These are phyloP conservation scores for Poecilus cupreus DNA, from an alignment of 2,888 invertebrate genomes.

Conservation along the genomic window DNA sequence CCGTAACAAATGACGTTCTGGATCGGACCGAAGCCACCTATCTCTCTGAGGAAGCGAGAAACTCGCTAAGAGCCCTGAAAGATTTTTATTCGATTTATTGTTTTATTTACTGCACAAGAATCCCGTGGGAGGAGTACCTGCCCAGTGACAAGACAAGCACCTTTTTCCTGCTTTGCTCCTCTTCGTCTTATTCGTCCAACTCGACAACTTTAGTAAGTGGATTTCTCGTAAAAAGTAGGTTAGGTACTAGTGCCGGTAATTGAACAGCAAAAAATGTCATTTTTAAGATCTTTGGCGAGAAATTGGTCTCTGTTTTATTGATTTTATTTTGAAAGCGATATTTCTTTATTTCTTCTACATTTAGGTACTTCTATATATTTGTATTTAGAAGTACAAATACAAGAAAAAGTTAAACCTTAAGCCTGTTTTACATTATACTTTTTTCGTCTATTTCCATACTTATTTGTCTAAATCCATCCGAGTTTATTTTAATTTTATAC, in stretches of 20 bases:
- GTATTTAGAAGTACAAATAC: too few relatives aligned
- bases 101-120: slow-evolving; percentile 47
- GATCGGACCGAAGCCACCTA: slow-evolving; percentile 13
- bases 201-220: slow-evolving; percentile 37
- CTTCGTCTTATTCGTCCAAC: slow-evolving; percentile 22
- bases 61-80: slow-evolving; percentile 1
- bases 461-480: too few relatives aligned
- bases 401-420: too few relatives aligned
- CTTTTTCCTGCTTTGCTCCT: background rate
- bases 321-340: background rate
- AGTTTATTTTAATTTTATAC: too few relatives aligned
- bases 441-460: too few relatives aligned
- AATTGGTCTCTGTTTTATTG: background rate
- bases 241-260: background rate
- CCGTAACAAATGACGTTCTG: slow-evolving; percentile 26
- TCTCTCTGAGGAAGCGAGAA: background rate
- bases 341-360: background rate
- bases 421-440: too few relatives aligned
- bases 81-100: slow-evolving; percentile 54
- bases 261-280: slow-evolving; percentile 20
- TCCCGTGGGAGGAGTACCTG: slow-evolving; percentile 44
- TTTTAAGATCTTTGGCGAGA: background rate
- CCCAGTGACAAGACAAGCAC: slow-evolving; percentile 23
- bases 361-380: background rate
- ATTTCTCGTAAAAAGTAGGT: slow-evolving; percentile 16